Percentiles rank a stretch among this genome's conserved stretches.
phyloP scores from a whole-genome alignment of 2,888 invertebrate genomes.

The Heliothis peltigera region DNA sequence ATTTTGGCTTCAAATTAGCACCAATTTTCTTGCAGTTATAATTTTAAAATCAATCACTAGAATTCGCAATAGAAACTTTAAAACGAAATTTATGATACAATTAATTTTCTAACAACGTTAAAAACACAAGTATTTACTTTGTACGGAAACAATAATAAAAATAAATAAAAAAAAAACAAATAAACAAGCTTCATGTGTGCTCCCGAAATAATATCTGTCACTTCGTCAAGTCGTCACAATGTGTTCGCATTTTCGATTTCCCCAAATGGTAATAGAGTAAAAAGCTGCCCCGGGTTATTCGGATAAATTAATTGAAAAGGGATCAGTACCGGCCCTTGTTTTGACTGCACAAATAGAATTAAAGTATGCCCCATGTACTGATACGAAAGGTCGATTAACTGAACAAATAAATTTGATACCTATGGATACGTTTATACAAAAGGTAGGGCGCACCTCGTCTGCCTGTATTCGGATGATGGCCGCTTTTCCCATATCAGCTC shows the following conservation, averaged over 20 bases:
- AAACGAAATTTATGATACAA: too few species aligned
- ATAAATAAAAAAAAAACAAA: too few species aligned
- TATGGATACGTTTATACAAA: slow-evolving; percentile 43
- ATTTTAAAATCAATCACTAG: too few species aligned
- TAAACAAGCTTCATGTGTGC: too few species aligned
- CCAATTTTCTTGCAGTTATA: too few species aligned
- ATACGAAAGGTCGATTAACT: slow-evolving; percentile 82
- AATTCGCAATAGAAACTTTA: too few species aligned
- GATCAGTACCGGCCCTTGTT: slow-evolving; percentile 80
- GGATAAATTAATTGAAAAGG: slow-evolving; percentile 84
- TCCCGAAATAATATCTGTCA: slow-evolving; percentile 36
- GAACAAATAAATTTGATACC: slow-evolving; percentile 72
- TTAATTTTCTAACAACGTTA: neutral
- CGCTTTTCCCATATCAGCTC: slow-evolving; percentile 7
- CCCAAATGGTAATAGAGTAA: slow-evolving; percentile 73
- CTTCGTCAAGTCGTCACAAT: slow-evolving; percentile 55
- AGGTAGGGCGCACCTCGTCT: slow-evolving; percentile 34
- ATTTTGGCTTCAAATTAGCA: too few species aligned
- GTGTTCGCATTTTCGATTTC: slow-evolving; percentile 68
- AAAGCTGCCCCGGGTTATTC: slow-evolving; percentile 71
- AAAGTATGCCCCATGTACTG: slow-evolving; percentile 78
- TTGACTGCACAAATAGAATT: slow-evolving; percentile 86
- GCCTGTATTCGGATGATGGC: slow-evolving; percentile 15
- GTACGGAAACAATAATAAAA: slow-evolving; percentile 11
- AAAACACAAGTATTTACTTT: neutral